Percentiles rank a stretch among this genome's conserved stretches.
These are phyloP conservation scores for Hyperoplus immaculatus DNA, from an alignment of 2,797 vertebrate species.

Conservation along the genomic window DNA sequence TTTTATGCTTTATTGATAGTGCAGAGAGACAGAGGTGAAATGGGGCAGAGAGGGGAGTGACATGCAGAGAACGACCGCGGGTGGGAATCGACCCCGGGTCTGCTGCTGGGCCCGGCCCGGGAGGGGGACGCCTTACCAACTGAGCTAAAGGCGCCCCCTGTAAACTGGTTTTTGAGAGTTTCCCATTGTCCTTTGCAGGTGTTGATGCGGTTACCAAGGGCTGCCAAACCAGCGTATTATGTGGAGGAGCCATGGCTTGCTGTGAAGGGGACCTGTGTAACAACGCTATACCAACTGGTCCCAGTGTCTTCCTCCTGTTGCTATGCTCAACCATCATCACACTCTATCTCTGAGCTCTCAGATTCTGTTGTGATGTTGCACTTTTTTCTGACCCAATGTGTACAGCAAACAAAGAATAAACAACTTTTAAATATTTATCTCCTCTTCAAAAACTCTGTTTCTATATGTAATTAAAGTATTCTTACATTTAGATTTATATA, in stretches of 20 bases:
- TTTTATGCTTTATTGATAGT: no score
- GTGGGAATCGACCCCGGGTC: no score
- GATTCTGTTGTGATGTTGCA: neutral
- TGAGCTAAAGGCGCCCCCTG: no score
- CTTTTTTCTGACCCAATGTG: neutral
- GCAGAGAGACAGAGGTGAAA: no score
- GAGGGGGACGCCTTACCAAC: no score
- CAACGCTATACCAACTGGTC: conserved; percentile 9
- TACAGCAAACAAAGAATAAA: conserved; percentile 25
- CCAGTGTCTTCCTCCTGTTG: conserved; percentile 49
- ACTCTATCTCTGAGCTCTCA: conserved; percentile 43
- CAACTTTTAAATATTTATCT: neutral
- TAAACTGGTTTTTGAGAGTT: neutral
- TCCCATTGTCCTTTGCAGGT: conserved; percentile 39
- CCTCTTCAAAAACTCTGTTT: neutral
- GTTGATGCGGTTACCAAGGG: conserved; percentile 45
- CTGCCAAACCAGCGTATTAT: conserved; percentile 20
- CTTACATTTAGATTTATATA: neutral
- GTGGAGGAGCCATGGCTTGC: neutral
- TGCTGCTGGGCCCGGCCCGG: no score
- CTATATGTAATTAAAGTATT: neutral
- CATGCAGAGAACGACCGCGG: no score
- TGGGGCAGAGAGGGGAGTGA: no score
- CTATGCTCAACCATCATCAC: conserved; percentile 32
- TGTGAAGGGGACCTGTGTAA: conserved; percentile 69